A percentile compares a stretch with the other conserved stretches of the same genome.
phyloP scores from a whole-genome alignment of 2,113 vertebrate genomes.

The Onychostruthus taczanowskii region DNA sequence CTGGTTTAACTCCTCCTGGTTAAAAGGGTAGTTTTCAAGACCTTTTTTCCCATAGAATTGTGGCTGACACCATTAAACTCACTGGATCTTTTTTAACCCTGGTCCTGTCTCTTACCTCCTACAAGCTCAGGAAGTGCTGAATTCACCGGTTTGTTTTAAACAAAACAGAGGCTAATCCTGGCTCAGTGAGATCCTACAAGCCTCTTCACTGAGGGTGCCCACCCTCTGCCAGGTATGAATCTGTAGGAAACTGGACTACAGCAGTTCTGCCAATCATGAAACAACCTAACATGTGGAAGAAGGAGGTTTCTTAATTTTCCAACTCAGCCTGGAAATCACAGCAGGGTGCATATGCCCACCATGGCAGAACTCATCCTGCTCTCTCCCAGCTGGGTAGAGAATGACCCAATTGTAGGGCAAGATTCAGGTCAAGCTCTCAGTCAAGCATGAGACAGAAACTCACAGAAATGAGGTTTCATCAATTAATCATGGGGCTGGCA shows the following conservation, averaged over 20 bases:
- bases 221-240: neutral
- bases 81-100: neutral
- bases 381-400: neutral
- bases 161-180: neutral
- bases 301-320: neutral
- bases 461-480: constrained; percentile 19
- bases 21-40: neutral
- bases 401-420: neutral
- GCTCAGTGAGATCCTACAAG: neutral
- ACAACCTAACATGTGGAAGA: neutral
- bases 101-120: neutral
- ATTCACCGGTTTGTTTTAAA: neutral
- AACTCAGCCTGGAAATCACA: neutral
- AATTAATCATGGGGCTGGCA: neutral
- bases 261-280: neutral
- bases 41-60: neutral
- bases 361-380: neutral
- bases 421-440: constrained; percentile 38
- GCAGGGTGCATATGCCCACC: neutral
- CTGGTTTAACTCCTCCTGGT: neutral
- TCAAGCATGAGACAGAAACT: neutral
- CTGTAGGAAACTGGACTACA: neutral
- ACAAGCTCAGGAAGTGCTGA: neutral
- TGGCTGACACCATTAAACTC: neutral
- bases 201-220: neutral